Percentiles rank a stretch among this genome's conserved stretches.
phyloP scores from a whole-genome alignment of 2,113 vertebrate species.

The Gobiocypris rarus region DNA sequence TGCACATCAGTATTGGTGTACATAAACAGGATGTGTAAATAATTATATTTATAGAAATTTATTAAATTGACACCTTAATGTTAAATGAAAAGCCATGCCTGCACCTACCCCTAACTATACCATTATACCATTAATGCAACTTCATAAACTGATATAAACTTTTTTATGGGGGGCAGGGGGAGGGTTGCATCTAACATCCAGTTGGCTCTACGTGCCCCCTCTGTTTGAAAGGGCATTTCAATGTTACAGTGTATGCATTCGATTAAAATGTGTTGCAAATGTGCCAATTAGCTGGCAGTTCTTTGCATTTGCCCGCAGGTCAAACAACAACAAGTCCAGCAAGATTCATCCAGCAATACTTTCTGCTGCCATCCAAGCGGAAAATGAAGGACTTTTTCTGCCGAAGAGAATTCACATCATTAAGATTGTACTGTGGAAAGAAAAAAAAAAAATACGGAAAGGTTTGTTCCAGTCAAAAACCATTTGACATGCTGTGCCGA shows the following conservation, averaged over 20 bases:
- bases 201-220: neutral
- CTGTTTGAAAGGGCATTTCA: neutral
- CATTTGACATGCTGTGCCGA: neutral
- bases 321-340: slow-evolving; percentile 24
- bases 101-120: too few relatives aligned
- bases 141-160: neutral
- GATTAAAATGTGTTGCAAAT: slow-evolving; percentile 6
- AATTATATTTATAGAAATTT: too few relatives aligned
- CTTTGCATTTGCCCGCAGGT: slow-evolving; percentile 11
- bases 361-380: neutral
- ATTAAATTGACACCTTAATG: too few relatives aligned
- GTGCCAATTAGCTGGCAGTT: slow-evolving; percentile 23
- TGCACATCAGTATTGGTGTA: too few relatives aligned
- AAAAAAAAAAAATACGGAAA: neutral
- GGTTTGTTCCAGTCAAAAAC: slow-evolving; percentile 1
- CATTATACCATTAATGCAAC: neutral
- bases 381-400: slow-evolving; percentile 31
- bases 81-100: too few relatives aligned
- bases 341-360: slow-evolving; percentile 18
- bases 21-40: too few relatives aligned
- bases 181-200: neutral
- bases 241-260: neutral
- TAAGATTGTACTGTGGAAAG: neutral
- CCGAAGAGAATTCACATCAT: slow-evolving; percentile 14
- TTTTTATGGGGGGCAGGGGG: neutral